Evolutionary conservation across 2,797 vertebrate genomes (phyloP).

Genomic region (Myoxocephalus aenaeus): DNA sequence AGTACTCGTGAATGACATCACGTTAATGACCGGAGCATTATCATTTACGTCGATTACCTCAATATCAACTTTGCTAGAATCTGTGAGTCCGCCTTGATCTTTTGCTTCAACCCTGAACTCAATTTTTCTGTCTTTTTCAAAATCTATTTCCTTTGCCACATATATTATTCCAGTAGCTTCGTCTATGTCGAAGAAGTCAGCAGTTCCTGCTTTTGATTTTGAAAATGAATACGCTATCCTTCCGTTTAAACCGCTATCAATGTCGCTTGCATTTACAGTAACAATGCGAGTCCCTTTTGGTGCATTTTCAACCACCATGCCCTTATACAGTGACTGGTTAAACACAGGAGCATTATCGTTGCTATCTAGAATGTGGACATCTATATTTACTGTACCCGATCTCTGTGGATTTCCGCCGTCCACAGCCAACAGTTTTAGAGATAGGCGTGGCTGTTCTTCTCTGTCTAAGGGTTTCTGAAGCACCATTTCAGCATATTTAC

Average conservation of each 20-base stretch:
- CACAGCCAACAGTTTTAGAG: constrained; percentile 71
- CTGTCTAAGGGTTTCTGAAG: constrained; percentile 74
- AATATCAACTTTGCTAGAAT: constrained; percentile 80
- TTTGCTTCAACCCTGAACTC: constrained; percentile 79
- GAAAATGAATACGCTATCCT: constrained; percentile 80
- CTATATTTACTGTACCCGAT: constrained; percentile 74
- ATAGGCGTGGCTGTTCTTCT: constrained; percentile 62
- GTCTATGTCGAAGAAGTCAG: constrained; percentile 80
- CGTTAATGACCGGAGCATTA: constrained; percentile 81
- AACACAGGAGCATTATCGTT: constrained; percentile 80
- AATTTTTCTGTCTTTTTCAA: constrained; percentile 81
- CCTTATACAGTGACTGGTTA: constrained; percentile 70
- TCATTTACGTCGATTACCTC: constrained; percentile 87
- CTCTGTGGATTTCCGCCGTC: constrained; percentile 75
- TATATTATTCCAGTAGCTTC: constrained; percentile 73
- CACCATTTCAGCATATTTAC: constrained; percentile 74
- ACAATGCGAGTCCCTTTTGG: constrained; percentile 39
- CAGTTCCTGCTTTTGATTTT: constrained; percentile 59
- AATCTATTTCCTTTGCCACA: constrained; percentile 78
- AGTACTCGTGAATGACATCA: constrained; percentile 80
- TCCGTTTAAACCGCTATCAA: constrained; percentile 58
- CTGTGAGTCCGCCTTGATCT: constrained; percentile 76
- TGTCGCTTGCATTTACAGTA: constrained; percentile 71
- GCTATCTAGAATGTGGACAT: constrained; percentile 50
- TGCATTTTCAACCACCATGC: constrained; percentile 66